Conservation (phyloP, 2,797 vertebrate genomes). For the Hippopotamyrus pictus region DNA sequence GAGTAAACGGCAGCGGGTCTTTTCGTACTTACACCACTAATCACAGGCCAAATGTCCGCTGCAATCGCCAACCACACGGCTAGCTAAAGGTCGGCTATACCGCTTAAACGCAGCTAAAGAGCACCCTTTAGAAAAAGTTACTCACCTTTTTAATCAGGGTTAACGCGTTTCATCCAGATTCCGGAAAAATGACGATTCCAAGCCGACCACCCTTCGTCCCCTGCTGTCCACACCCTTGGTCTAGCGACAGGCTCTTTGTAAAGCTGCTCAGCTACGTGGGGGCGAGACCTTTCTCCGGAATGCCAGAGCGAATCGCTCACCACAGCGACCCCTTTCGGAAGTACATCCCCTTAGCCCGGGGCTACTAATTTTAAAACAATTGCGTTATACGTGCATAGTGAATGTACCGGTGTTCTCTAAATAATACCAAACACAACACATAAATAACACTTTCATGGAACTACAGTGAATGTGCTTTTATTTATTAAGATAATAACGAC, state of each 20-base stretch:
- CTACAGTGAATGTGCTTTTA: background rate
- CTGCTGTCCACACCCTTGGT: conserved; percentile 58
- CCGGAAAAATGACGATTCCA: conserved; percentile 2
- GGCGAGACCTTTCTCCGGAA: background rate
- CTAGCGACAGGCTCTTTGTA: conserved; percentile 20
- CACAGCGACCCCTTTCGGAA: conserved; percentile 29
- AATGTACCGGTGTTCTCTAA: background rate
- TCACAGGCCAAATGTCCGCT: background rate
- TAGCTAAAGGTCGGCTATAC: background rate
- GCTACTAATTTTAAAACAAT: background rate
- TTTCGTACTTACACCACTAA: background rate
- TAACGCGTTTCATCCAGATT: conserved; percentile 18
- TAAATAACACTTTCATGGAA: background rate
- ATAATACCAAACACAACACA: background rate
- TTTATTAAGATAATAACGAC: background rate
- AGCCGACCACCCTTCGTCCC: conserved; percentile 14
- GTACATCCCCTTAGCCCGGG: background rate
- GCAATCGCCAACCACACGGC: background rate
- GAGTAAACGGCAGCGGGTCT: background rate
- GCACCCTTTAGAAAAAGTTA: background rate
- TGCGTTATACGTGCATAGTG: background rate
- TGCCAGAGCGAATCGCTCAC: background rate
- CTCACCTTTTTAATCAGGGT: conserved; percentile 38
- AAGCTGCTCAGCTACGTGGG: background rate
- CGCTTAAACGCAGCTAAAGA: background rate